Base-by-base conservation (phyloP, 2,888 invertebrate genomes). In the Tuta absoluta region DNA sequence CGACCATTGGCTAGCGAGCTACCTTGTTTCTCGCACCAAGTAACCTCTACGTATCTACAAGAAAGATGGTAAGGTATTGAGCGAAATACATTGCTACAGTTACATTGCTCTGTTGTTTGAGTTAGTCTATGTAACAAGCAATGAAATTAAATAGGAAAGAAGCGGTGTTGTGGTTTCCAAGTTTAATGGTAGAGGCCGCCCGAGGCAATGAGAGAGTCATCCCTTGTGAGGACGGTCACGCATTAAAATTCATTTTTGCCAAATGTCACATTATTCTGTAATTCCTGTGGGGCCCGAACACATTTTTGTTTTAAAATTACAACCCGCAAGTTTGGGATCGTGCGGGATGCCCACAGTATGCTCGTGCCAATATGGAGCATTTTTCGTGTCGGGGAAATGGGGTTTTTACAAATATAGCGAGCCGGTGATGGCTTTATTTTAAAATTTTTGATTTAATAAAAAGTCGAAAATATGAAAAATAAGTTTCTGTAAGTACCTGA, bases 161-260 rank as follows among this genome's bases (percentile, higher is more conserved):
- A 19, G 19, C 28, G 45, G 48, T 49, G 28, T 41, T 0, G 28
- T 14, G 19, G n/a, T 14, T 56, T 0, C n/a, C 14, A 0, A 5
- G 17, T 41, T 11, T 11, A 11, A 61, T 62, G 49, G 64, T 67
- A 24, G 41, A 37, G 33, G 49, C 56, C 48, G 61, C 62, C 64
- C 14, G 48, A 38, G 65, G 66, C 38, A 28, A 23, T 14, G 51
- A 11, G 59, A 64, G 62, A 63, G 69, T 67, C 66, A 66, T 65
- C 71, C 68, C 69, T 69, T 68, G 66, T 71, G 68, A 63, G 67
- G 64, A n/a, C 67, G 72, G 69, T 66, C 68, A 67, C 63, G 64
- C 73, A 79, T 81, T 81, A 78, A 80, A 80, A 81, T 80, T 80
- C 77, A 81, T 79, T 79, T 81, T 78, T 77, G 73, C 75, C 77